Percentiles rank a stretch among this genome's conserved stretches.
Conservation (phyloP, 2,888 invertebrate genomes). For the Drosophila differens region DNA sequence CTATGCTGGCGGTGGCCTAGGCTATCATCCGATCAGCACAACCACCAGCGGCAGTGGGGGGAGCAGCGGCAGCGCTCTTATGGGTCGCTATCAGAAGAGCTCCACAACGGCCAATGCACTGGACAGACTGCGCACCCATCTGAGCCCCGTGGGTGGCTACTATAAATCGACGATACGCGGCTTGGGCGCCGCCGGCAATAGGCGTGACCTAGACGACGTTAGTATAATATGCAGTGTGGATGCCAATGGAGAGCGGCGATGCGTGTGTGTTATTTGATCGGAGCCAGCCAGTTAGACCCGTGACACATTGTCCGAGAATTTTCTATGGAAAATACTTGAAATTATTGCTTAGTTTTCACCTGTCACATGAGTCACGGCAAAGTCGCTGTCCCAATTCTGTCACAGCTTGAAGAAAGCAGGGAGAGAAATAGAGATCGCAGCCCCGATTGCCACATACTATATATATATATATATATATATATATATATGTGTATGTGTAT, state of each 20-base stretch:
- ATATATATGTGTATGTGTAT: too few relatives aligned
- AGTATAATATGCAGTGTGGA: conserved; percentile 73
- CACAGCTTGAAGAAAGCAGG: conserved; percentile 37
- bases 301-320: conserved; percentile 53
- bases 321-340: conserved; percentile 35
- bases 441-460: conserved; percentile 50
- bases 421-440: conserved; percentile 19
- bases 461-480: conserved; percentile 9
- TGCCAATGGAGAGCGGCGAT: conserved; percentile 56
- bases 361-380: conserved; percentile 66
- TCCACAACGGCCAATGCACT: conserved; percentile 82
- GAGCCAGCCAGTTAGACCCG: conserved; percentile 19
- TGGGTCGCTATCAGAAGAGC: conserved; percentile 83
- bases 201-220: conserved; percentile 83
- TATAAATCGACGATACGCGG: conserved; percentile 85
- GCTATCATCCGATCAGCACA: conserved; percentile 66
- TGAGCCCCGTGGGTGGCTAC: conserved; percentile 85
- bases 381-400: conserved; percentile 69
- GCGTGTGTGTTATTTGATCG: conserved; percentile 6
- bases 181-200: conserved; percentile 77
- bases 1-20: conserved; percentile 79
- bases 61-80: conserved; percentile 50
- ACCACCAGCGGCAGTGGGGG: conserved; percentile 20
- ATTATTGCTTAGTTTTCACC: conserved; percentile 56
- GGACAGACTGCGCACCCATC: conserved; percentile 84